A percentile compares a stretch with the other conserved stretches of the same genome.
Conservation (phyloP, 2,888 invertebrate species). For the Rutpela maculata region DNA sequence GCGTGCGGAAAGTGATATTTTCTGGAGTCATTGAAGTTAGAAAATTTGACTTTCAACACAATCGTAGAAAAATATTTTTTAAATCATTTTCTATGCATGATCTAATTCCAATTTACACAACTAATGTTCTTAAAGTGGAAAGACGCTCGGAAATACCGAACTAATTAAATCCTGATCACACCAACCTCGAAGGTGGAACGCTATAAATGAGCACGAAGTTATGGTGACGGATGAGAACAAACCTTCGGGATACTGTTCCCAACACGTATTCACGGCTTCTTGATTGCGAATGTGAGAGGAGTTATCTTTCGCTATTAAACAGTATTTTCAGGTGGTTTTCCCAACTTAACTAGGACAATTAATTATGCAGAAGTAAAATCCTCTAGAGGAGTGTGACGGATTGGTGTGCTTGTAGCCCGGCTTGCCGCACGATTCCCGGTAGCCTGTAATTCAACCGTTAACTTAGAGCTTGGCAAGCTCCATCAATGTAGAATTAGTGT, state of each 20-base stretch:
- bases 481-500: slow-evolving; percentile 2
- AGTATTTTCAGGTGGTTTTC: slow-evolving; percentile 28
- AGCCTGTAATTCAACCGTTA: neutral
- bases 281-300: slow-evolving; percentile 20
- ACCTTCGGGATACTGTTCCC: slow-evolving; percentile 1
- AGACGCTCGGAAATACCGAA: neutral
- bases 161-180: slow-evolving; percentile 22
- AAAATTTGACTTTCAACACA: too few relatives aligned
- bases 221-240: neutral
- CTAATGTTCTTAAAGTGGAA: neutral
- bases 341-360: slow-evolving; percentile 2
- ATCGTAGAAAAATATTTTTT: too few relatives aligned
- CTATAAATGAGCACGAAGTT: neutral
- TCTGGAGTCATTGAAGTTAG: too few relatives aligned
- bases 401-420: neutral
- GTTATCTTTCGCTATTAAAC: slow-evolving; percentile 4
- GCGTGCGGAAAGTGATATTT: too few relatives aligned
- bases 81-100: too few relatives aligned
- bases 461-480: neutral
- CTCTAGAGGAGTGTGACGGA: slow-evolving; percentile 23
- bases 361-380: slow-evolving; percentile 31
- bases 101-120: neutral
- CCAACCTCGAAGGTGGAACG: neutral
- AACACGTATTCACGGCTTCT: slow-evolving; percentile 17
- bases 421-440: neutral